These are phyloP conservation scores for Nymphalis c-album DNA, from an alignment of 2,888 invertebrate genomes.

Conservation along the genomic window DNA sequence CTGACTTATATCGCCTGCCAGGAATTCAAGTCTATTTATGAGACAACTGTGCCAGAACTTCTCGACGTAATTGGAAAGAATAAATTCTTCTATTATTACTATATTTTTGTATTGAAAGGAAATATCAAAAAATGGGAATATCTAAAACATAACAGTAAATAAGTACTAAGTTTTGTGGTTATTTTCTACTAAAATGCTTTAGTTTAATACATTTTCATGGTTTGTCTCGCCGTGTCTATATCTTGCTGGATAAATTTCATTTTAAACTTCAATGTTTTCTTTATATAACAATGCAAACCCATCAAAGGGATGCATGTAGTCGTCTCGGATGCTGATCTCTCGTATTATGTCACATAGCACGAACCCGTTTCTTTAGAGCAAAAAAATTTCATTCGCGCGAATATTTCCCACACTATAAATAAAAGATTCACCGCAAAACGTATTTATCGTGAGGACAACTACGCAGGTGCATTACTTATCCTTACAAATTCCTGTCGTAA, in stretches of 20 bases:
- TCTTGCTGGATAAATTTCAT: neutral
- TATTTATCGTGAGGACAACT: slow-evolving; percentile 46
- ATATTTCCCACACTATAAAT: slow-evolving; percentile 63
- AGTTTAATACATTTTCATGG: too few species aligned
- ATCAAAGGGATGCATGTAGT: slow-evolving; percentile 9
- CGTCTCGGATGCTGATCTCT: slow-evolving; percentile 15
- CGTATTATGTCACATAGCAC: slow-evolving; percentile 26
- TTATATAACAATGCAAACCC: neutral
- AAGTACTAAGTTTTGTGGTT: too few species aligned
- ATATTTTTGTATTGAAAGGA: too few species aligned
- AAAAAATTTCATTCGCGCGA: slow-evolving; percentile 41
- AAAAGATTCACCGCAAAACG: slow-evolving; percentile 58
- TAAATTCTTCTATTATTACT: too few species aligned
- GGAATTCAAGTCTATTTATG: neutral
- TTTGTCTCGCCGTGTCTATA: neutral
- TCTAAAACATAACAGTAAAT: too few species aligned
- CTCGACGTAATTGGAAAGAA: too few species aligned
- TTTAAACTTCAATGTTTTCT: neutral
- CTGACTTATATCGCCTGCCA: neutral
- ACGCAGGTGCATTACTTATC: slow-evolving; percentile 61
- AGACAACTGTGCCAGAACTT: too few species aligned
- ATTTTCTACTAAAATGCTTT: too few species aligned
- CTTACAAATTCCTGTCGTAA: slow-evolving; percentile 2
- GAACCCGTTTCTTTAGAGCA: slow-evolving; percentile 42
- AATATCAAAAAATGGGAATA: too few species aligned